Conservation (phyloP, 2,888 invertebrate species). For the Poecilobothrus nobilitatus region DNA sequence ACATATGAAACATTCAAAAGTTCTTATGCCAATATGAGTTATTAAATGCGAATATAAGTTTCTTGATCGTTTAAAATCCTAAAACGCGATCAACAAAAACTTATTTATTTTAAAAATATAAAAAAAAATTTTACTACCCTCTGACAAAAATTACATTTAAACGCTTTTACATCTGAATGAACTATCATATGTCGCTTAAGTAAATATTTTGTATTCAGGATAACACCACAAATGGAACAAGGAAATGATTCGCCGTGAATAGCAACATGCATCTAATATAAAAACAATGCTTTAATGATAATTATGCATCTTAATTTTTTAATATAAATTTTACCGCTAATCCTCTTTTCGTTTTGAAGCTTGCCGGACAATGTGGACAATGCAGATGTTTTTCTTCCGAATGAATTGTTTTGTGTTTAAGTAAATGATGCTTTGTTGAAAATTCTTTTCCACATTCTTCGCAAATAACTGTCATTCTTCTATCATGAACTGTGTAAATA, state of each 20-base stretch:
- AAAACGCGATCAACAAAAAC: no score
- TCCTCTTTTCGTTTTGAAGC: neutral
- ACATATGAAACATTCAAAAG: slow-evolving; percentile 43
- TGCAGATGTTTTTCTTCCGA: neutral
- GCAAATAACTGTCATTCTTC: neutral
- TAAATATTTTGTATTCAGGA: slow-evolving; percentile 44
- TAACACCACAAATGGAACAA: slow-evolving; percentile 42
- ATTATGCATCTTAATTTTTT: neutral
- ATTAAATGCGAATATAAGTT: slow-evolving; percentile 42
- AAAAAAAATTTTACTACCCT: slow-evolving; percentile 13
- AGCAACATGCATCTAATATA: slow-evolving; percentile 40
- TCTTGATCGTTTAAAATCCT: slow-evolving; percentile 40
- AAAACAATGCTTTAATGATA: neutral
- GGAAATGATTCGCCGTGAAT: slow-evolving; percentile 43
- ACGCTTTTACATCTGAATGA: slow-evolving; percentile 38
- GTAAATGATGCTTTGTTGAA: neutral
- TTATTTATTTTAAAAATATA: no score
- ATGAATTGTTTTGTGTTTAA: neutral
- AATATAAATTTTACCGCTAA: neutral
- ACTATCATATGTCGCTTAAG: slow-evolving; percentile 44
- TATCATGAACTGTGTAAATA: neutral
- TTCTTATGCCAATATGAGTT: slow-evolving; percentile 40
- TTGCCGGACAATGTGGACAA: slow-evolving; percentile 3
- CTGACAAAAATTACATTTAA: slow-evolving; percentile 39
- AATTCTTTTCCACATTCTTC: slow-evolving; percentile 9